A percentile compares a stretch with the other conserved stretches of the same genome.
These are phyloP conservation scores for Lissocephala sabroskyi DNA, from an alignment of 2,888 invertebrate genomes.

Conservation along the genomic window DNA sequence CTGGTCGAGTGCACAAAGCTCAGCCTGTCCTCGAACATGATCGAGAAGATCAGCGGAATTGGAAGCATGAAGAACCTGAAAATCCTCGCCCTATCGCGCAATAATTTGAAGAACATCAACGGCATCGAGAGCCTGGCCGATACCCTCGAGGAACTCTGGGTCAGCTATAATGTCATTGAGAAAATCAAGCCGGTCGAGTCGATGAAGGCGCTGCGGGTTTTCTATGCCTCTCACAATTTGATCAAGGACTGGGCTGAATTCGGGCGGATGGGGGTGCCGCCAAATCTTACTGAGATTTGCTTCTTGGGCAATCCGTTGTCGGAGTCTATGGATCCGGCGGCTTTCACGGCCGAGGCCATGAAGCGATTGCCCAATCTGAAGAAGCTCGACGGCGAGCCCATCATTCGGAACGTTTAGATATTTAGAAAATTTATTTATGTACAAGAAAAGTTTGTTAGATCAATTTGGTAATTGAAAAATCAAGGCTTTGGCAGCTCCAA, in stretches of 20 bases:
- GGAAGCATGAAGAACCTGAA: conserved; percentile 87
- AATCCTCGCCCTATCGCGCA: conserved; percentile 88
- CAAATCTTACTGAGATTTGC: conserved; percentile 82
- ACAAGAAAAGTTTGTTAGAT: neutral
- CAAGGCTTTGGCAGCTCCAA: too few species aligned
- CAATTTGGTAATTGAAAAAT: too few species aligned
- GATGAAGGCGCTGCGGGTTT: conserved; percentile 85
- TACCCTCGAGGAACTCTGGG: conserved; percentile 92
- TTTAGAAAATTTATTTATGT: conserved; percentile 26
- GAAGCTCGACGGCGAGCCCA: conserved; percentile 83
- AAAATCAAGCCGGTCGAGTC: conserved; percentile 90
- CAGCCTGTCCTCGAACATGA: conserved; percentile 93
- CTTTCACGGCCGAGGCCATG: conserved; percentile 81
- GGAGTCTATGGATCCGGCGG: conserved; percentile 81
- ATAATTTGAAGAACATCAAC: conserved; percentile 90
- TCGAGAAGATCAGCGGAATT: conserved; percentile 91
- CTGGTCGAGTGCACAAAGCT: conserved; percentile 86
- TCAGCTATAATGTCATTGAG: conserved; percentile 94
- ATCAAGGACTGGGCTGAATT: conserved; percentile 95
- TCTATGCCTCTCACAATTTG: conserved; percentile 87
- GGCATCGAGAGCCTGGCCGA: conserved; percentile 92
- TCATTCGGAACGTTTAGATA: conserved; percentile 15
- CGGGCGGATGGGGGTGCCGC: conserved; percentile 82
- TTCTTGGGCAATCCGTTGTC: conserved; percentile 87
- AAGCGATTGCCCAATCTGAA: conserved; percentile 82